Conservation (phyloP, 1,140 invertebrate species). For the Halesus radiatus region DNA sequence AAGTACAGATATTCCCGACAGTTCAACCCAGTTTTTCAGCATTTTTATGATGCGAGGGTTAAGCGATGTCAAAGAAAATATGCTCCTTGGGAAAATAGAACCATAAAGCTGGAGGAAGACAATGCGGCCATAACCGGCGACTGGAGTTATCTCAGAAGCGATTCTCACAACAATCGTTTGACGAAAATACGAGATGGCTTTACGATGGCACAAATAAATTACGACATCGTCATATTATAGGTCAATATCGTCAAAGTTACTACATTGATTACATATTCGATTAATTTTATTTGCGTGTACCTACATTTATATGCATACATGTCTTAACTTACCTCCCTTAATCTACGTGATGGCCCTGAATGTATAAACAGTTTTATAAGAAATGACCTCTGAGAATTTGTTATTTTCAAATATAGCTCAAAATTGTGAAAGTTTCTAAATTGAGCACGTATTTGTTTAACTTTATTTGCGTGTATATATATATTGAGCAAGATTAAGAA, state of each 20-base stretch:
- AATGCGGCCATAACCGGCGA: neutral
- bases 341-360: no score
- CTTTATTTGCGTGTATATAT: no score
- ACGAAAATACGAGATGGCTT: neutral
- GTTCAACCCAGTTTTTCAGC: neutral
- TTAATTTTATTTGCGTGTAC: no score
- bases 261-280: no score
- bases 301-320: no score
- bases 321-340: no score
- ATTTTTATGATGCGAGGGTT: conserved; percentile 15
- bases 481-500: no score
- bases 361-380: no score
- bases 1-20: neutral
- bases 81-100: conserved; percentile 29
- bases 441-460: no score
- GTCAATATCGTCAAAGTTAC: neutral
- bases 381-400: no score
- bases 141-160: conserved; percentile 13
- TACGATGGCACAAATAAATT: conserved; percentile 4
- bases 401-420: no score
- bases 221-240: neutral
- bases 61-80: conserved; percentile 38
- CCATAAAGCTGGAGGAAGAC: conserved; percentile 41
- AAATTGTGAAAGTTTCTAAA: no score
- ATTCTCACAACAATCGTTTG: neutral